Evolutionary conservation across 1,140 invertebrate genomes (phyloP).

Genomic region (Tetramorium parvispinum): DNA sequence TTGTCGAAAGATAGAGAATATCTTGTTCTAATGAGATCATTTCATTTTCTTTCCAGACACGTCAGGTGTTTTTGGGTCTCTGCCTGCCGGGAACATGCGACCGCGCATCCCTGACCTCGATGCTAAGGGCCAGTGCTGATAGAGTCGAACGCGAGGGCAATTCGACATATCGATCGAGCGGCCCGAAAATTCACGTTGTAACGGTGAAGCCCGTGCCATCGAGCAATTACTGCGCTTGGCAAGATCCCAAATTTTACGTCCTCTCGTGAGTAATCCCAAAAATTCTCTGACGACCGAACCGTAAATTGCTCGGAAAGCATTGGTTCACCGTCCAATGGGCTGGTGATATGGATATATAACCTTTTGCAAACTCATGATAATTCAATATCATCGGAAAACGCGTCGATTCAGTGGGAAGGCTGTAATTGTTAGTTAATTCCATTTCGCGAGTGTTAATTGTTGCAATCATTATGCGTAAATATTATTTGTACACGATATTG

Average conservation of each 20-base stretch:
- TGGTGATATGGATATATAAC: neutral
- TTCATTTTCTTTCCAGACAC: slow-evolving; percentile 85
- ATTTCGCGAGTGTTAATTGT: neutral
- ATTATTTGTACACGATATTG: neutral
- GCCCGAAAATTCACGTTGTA: slow-evolving; percentile 85
- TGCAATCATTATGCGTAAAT: neutral
- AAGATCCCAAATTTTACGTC: slow-evolving; percentile 90
- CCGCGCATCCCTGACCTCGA: slow-evolving; percentile 86
- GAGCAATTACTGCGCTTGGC: slow-evolving; percentile 88
- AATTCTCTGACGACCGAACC: slow-evolving; percentile 9
- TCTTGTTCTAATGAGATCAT: slow-evolving; percentile 6
- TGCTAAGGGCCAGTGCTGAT: slow-evolving; percentile 86
- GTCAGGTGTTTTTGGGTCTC: slow-evolving; percentile 89
- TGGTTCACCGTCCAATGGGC: neutral
- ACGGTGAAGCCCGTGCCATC: slow-evolving; percentile 90
- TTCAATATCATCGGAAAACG: neutral
- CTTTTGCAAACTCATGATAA: neutral
- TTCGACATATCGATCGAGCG: slow-evolving; percentile 80
- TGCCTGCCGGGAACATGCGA: slow-evolving; percentile 91
- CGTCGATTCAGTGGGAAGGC: neutral
- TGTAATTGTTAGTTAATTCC: neutral
- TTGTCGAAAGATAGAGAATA: neutral
- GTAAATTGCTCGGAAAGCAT: slow-evolving; percentile 18
- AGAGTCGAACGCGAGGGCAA: slow-evolving; percentile 84
- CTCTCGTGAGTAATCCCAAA: slow-evolving; percentile 87